Percentiles rank a stretch among this genome's conserved stretches.
These are phyloP conservation scores for Arothron firmamentum DNA, from an alignment of 2,113 vertebrate genomes.

Conservation along the genomic window DNA sequence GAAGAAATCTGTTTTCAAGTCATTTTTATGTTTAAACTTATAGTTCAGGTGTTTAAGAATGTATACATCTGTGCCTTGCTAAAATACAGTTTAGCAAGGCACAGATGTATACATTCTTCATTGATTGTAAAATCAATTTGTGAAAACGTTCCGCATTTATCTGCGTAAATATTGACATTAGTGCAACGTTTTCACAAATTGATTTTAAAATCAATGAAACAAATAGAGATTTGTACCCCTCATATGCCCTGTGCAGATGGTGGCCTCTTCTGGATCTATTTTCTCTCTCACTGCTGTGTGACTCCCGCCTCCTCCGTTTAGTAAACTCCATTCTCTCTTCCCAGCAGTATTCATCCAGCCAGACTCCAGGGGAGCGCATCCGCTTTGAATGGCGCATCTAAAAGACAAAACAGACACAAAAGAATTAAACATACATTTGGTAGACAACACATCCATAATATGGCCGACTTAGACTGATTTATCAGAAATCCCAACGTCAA, in stretches of 20 bases:
- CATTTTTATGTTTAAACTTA: no score
- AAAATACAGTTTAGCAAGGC: no score
- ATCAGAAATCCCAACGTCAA: no score
- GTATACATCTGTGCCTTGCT: no score
- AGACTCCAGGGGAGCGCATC: constrained; percentile 75
- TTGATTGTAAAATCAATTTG: no score
- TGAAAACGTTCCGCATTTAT: no score
- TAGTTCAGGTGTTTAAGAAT: no score
- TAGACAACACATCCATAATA: no score
- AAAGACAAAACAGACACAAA: constrained; percentile 19
- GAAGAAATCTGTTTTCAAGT: no score
- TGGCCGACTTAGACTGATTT: no score
- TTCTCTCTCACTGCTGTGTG: constrained; percentile 87
- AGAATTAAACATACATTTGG: background rate
- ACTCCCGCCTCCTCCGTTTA: constrained; percentile 80
- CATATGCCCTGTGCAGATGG: constrained; percentile 63
- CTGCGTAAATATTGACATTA: no score
- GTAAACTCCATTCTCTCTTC: constrained; percentile 78
- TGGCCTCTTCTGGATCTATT: constrained; percentile 77
- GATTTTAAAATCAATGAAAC: background rate
- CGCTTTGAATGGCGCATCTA: constrained; percentile 87
- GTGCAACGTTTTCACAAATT: background rate
- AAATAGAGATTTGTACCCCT: constrained; percentile 76
- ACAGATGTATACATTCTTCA: no score
- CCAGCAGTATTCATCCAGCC: constrained; percentile 81